Conservation (phyloP, 2,113 vertebrate species). For the Rhadina sibilatrix region DNA sequence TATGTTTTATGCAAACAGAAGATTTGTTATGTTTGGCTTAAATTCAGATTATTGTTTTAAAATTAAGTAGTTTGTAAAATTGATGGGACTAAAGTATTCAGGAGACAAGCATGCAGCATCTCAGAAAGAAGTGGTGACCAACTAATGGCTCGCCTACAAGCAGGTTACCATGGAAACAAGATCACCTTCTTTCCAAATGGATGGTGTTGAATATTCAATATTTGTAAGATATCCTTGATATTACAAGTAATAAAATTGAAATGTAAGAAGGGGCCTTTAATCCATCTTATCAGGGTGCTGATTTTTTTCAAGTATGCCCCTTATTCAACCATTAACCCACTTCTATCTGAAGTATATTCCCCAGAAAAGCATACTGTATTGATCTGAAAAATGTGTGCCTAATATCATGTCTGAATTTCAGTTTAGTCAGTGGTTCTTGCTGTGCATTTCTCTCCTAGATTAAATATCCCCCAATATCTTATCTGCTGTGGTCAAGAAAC, state of each 20-base stretch:
- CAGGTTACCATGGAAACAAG: conserved; percentile 10
- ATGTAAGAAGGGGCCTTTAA: not conserved
- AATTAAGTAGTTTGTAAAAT: not conserved
- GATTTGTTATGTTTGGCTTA: not conserved
- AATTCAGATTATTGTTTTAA: not conserved
- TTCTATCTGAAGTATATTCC: not conserved
- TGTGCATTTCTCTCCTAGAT: not conserved
- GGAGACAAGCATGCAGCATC: not conserved
- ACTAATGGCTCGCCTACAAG: not conserved
- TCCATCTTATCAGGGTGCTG: not conserved
- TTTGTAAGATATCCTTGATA: not conserved
- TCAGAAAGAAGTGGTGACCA: not conserved
- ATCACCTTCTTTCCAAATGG: not conserved
- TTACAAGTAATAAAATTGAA: not conserved
- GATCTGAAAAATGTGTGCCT: not conserved
- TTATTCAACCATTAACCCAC: not conserved
- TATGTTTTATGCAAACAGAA: not conserved
- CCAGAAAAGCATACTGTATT: not conserved
- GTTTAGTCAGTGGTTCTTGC: not conserved
- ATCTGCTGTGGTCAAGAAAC: not conserved
- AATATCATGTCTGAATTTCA: not conserved
- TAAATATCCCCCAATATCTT: not conserved
- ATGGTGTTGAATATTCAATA: not conserved
- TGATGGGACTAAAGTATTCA: not conserved
- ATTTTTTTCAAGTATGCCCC: not conserved